phyloP scores from a whole-genome alignment of 2,113 vertebrate species.

The Heterochromis multidens region DNA sequence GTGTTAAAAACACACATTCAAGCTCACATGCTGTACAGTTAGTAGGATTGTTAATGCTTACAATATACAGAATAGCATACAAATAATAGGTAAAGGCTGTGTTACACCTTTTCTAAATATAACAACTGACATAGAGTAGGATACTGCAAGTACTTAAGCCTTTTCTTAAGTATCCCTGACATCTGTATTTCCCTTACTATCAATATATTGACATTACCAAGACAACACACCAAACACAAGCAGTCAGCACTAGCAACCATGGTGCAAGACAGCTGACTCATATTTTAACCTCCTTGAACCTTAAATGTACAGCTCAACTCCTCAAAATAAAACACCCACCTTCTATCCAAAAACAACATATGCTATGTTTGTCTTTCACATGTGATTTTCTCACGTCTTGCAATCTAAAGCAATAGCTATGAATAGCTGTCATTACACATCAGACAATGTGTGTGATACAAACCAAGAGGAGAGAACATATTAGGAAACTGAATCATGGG shows the following conservation, averaged over 20 bases:
- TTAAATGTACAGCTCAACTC: not conserved
- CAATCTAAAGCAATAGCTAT: not conserved
- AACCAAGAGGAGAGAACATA: not conserved
- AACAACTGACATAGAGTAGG: not conserved
- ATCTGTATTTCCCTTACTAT: not conserved
- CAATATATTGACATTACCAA: slow-evolving; percentile 10
- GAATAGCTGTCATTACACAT: not conserved
- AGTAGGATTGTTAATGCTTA: not conserved
- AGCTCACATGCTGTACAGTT: not conserved
- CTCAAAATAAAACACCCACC: not conserved
- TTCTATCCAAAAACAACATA: not conserved
- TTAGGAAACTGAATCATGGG: not conserved
- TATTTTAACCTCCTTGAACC: not conserved
- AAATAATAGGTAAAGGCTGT: not conserved
- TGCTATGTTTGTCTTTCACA: not conserved
- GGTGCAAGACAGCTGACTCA: slow-evolving; percentile 14
- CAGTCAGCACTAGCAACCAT: not conserved
- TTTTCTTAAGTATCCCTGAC: not conserved
- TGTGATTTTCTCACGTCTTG: not conserved
- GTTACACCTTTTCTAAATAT: not conserved
- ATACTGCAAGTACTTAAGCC: not conserved
- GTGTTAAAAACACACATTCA: not conserved
- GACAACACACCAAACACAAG: slow-evolving; percentile 7
- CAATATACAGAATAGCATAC: not conserved
- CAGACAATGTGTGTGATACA: not conserved